Evolutionary conservation across 2,888 invertebrate species (phyloP).

Genomic region (Syrista parreyssii): DNA sequence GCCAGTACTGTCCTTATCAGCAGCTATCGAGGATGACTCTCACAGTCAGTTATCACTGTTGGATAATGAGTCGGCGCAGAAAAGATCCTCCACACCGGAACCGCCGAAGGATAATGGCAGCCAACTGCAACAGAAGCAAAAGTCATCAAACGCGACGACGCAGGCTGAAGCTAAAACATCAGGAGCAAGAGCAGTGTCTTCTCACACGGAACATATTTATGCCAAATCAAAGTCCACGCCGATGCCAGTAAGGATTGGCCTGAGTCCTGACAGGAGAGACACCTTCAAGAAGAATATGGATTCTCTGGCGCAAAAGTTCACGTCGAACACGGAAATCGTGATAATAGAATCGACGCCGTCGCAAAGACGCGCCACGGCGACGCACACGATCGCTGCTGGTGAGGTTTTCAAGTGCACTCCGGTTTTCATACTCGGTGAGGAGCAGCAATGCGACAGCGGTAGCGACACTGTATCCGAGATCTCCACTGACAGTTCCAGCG

Average conservation of each 20-base stretch:
- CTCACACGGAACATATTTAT: slow-evolving; percentile 51
- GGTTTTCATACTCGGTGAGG: slow-evolving; percentile 65
- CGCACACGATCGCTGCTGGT: slow-evolving; percentile 65
- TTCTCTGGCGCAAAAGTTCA: slow-evolving; percentile 62
- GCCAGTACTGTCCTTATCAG: slow-evolving; percentile 28
- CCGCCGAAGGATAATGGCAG: neutral
- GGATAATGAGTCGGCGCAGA: slow-evolving; percentile 12
- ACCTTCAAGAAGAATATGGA: slow-evolving; percentile 66
- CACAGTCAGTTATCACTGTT: neutral
- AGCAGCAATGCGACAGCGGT: slow-evolving; percentile 64
- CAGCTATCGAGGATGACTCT: slow-evolving; percentile 6
- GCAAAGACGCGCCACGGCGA: slow-evolving; percentile 59
- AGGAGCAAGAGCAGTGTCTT: slow-evolving; percentile 29
- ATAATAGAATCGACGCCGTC: slow-evolving; percentile 48
- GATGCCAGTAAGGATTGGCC: slow-evolving; percentile 53
- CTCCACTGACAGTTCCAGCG: slow-evolving; percentile 68
- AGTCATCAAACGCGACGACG: neutral
- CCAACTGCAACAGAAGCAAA: neutral
- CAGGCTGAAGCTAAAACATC: slow-evolving; percentile 24
- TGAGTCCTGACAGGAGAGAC: slow-evolving; percentile 63
- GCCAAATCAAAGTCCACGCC: slow-evolving; percentile 37
- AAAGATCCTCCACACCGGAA: slow-evolving; percentile 30
- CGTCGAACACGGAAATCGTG: slow-evolving; percentile 56
- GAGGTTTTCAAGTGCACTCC: slow-evolving; percentile 65
- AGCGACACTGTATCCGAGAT: slow-evolving; percentile 68